Evolutionary conservation across 1,140 invertebrate genomes (phyloP).

Genomic region (Conus ventricosus): DNA sequence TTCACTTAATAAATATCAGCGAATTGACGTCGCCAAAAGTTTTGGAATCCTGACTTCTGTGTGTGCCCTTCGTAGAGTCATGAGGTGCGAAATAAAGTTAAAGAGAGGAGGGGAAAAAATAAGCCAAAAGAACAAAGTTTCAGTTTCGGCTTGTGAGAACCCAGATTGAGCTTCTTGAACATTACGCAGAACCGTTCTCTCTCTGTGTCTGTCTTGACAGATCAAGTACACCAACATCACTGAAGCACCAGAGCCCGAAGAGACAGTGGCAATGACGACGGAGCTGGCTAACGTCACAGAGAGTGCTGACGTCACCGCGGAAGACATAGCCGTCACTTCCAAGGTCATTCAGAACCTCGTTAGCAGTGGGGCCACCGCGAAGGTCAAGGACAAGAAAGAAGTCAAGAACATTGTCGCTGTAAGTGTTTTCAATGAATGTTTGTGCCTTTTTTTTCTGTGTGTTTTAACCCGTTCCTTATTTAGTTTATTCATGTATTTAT

Average conservation of each 20-base stretch:
- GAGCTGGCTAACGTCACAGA: conserved; percentile 42
- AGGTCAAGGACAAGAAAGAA: conserved; percentile 25
- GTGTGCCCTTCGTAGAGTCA: no score
- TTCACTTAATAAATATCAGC: no score
- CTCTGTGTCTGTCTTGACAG: background rate
- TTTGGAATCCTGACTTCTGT: no score
- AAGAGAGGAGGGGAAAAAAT: no score
- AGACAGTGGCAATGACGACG: conserved; percentile 31
- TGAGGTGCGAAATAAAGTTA: no score
- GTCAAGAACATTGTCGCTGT: conserved; percentile 43
- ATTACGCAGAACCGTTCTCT: no score
- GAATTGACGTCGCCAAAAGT: no score
- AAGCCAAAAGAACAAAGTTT: no score
- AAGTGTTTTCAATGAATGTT: background rate
- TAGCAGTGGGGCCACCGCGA: background rate
- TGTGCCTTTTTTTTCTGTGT: background rate
- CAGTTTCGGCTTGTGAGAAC: no score
- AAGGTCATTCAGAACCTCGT: conserved; percentile 42
- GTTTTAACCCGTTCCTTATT: no score
- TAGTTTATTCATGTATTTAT: no score
- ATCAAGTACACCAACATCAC: background rate
- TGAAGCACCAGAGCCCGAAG: conserved; percentile 28
- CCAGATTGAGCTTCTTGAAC: no score
- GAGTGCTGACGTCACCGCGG: conserved; percentile 37
- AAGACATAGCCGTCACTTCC: conserved; percentile 42